Evolutionary conservation across 2,888 invertebrate species (phyloP).

Genomic region (Limnephilus rhombicus): DNA sequence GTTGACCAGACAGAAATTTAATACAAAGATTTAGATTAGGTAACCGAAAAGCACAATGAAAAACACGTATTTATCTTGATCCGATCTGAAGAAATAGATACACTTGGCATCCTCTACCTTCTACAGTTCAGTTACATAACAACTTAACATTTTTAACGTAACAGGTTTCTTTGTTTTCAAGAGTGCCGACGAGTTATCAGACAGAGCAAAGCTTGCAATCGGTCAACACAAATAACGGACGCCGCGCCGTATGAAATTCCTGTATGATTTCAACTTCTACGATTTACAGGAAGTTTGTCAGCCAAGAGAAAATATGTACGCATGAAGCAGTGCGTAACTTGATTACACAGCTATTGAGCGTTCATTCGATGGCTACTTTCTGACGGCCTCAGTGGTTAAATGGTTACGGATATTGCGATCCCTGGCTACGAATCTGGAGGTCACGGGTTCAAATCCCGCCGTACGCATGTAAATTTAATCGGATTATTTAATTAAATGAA

Average conservation of each 20-base stretch:
- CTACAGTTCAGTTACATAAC: background rate
- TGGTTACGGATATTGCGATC: no score
- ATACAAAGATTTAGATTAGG: background rate
- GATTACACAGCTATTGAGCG: background rate
- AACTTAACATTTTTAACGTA: slow-evolving; percentile 9
- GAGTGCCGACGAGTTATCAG: slow-evolving; percentile 16
- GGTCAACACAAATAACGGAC: slow-evolving; percentile 23
- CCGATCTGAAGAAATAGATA: background rate
- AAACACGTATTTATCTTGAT: background rate
- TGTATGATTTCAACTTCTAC: background rate
- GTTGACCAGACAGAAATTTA: background rate
- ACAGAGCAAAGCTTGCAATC: background rate
- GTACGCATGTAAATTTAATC: no score
- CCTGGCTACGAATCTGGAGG: no score
- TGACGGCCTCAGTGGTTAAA: no score
- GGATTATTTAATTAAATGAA: no score
- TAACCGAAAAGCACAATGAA: background rate
- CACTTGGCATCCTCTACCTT: background rate
- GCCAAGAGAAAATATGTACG: background rate
- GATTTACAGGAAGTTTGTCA: background rate
- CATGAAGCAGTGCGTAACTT: background rate
- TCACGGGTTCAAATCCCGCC: no score
- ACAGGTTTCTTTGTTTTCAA: slow-evolving; percentile 32
- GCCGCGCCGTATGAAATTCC: background rate
- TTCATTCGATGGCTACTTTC: no score